phyloP scores from a whole-genome alignment of 2,797 vertebrate species.

The Hippopotamyrus pictus region DNA sequence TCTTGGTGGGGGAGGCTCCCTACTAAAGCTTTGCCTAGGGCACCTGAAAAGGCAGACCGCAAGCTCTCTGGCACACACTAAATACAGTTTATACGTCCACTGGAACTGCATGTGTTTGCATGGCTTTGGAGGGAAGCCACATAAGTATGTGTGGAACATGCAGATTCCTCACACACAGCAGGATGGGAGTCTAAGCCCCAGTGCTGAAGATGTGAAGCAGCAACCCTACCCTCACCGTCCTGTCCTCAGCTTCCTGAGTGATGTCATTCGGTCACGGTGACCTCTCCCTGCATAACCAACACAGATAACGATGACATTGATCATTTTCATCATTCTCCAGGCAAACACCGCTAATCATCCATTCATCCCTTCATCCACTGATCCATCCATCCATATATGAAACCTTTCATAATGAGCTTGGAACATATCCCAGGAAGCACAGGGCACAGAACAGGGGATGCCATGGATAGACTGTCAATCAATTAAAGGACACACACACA shows the following conservation, averaged over 20 bases:
- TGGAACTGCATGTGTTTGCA: not conserved
- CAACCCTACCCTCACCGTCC: not conserved
- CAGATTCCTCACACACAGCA: not conserved
- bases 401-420: not conserved
- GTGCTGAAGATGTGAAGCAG: not conserved
- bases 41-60: not conserved
- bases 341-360: not conserved
- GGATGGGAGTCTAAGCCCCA: not conserved
- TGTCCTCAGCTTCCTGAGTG: not conserved
- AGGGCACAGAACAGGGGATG: not conserved
- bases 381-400: not conserved
- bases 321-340: not conserved
- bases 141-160: not conserved
- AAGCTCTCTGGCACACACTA: not conserved
- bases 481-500: not conserved
- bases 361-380: not conserved
- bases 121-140: not conserved
- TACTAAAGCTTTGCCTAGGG: not conserved
- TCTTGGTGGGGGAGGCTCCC: not conserved
- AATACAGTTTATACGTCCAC: not conserved
- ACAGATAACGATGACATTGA: not conserved
- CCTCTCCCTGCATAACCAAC: not conserved
- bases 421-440: not conserved
- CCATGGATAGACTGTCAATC: not conserved
- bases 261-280: not conserved